Conservation (phyloP, 1,140 invertebrate species). For the Papilio xuthus region DNA sequence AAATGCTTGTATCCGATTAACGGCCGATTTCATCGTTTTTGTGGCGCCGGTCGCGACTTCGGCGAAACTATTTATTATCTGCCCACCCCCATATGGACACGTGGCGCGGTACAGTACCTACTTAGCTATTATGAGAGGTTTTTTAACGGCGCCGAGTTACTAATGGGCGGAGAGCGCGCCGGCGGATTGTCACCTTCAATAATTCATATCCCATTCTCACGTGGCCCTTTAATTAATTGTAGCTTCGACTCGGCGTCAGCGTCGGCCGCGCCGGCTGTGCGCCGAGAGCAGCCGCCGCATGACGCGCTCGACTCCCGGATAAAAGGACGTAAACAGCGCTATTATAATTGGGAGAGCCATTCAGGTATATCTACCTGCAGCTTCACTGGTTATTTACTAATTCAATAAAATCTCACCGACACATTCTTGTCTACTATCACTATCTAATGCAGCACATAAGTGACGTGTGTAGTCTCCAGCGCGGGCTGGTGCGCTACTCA, state of each 20-base stretch:
- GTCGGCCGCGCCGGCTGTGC: not conserved
- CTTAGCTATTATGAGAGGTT: constrained; percentile 9
- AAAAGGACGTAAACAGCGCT: not conserved
- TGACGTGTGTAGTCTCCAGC: too few relatives aligned
- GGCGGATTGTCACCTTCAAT: constrained; percentile 18
- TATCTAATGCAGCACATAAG: too few relatives aligned
- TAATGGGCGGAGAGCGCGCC: constrained; percentile 25
- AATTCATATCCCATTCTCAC: not conserved
- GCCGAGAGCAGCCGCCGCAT: not conserved
- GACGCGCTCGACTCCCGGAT: not conserved
- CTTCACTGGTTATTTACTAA: not conserved
- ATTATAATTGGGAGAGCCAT: not conserved
- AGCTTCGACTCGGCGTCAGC: not conserved
- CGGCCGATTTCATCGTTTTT: constrained; percentile 13
- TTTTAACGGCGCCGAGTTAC: constrained; percentile 16
- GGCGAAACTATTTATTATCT: constrained; percentile 34
- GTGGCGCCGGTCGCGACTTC: not conserved
- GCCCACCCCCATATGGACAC: constrained; percentile 21
- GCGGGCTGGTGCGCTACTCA: not conserved
- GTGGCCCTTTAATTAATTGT: not conserved
- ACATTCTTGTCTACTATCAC: too few relatives aligned
- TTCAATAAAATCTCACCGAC: not conserved
- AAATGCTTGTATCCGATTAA: constrained; percentile 24
- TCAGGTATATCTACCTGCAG: not conserved
- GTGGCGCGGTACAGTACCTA: not conserved